Base-by-base conservation (phyloP, 2,888 invertebrate species). In the Mystacides longicornis region DNA sequence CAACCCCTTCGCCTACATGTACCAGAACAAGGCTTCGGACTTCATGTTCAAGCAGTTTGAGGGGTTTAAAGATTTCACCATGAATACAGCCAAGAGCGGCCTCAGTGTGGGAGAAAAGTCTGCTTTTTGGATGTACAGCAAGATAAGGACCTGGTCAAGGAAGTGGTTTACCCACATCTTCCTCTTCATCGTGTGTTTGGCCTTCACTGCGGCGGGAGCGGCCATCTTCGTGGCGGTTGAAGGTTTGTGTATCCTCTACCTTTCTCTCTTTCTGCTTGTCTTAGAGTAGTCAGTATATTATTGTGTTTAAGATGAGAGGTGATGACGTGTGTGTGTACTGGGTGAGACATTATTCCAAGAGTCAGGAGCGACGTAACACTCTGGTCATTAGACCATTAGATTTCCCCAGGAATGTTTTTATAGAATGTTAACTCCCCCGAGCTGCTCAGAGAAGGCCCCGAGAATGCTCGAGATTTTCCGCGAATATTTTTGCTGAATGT, bases 121-220 rank as follows among this genome's bases (percentile, higher is more conserved):
- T 57, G 88, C 88, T 0, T 87, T 85, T 64, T 89, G 87, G 81
- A 72, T 89, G 59, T 89, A 89, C 67, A 84, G 85, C 61, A 89
- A 86, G 74, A 76, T 91, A 60, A 83, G 86, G 66, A 74, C 81
- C 54, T 82, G 85, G 75, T 92, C 91, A 1, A 84, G 82, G 65
- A 82, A 81, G 66, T 93, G 93, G 92, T 92, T 93, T 68, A 93
- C 93, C 37, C 93, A 93, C 71, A 82, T 91, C 59, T 92, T 92
- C 69, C 78, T 94, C 65, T 81, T 88, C 64, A 68, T 89, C 63
- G 83, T 93, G 63, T 80, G 94, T 58, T 73, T 85, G 53, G 69
- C 85, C 52, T 95, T 93, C 70, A 91, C 88, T 64, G 74, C 88
- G 57, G 81, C 87, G 23, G 95, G 95, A 23, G 94, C 92, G 1